Base-by-base conservation (phyloP, 2,888 invertebrate species). In the Scaptomyza flava region DNA sequence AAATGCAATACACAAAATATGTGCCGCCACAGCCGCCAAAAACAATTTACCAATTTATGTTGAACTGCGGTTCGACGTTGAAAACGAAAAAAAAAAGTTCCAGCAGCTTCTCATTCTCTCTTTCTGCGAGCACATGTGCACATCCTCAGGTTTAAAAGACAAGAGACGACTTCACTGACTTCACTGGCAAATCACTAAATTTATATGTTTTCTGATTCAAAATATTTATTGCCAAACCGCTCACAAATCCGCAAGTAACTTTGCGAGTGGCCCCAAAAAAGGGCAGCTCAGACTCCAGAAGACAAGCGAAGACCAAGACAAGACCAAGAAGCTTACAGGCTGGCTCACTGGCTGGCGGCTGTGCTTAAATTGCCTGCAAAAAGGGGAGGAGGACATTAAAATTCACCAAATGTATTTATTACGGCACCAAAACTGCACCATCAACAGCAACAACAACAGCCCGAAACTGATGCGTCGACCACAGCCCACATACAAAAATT, bases 331-430 rank as follows among this genome's bases (percentile, higher is more conserved):
- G 41, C 38, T 38, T 8, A 4, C 36, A 14, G 6, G 38, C 38
- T 38, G 3, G 41, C 20, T 30, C 14, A 5, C 38, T 14, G 38
- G 33, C 23, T 45, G 62, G 42, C 60, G 61, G 59, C 53, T 59
- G 72, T 52, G 79, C 80, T 82, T 80, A 89, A 89, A 89, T 89
- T 89, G 89, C 79, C 85, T 79, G 85, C 41, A 75, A 89, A 87
- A 87, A 88, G 87, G 88, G 90, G 89, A 82, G 89, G 90, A 89
- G 89, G 87, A 89, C 90, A 90, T 89, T 88, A 89, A 90, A 89
- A 90, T 90, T 86, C 89, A 84, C 73, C 89, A 90, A 90, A 90
- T 89, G 90, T 90, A 89, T 90, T 90, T 90, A 90, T 90, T 90
- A 90, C 82, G 83, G 88, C 86, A 87, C 79, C 83, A 85, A 81